These are phyloP conservation scores for Bombyx mandarina DNA, from an alignment of 1,140 invertebrate species.

Conservation along the genomic window DNA sequence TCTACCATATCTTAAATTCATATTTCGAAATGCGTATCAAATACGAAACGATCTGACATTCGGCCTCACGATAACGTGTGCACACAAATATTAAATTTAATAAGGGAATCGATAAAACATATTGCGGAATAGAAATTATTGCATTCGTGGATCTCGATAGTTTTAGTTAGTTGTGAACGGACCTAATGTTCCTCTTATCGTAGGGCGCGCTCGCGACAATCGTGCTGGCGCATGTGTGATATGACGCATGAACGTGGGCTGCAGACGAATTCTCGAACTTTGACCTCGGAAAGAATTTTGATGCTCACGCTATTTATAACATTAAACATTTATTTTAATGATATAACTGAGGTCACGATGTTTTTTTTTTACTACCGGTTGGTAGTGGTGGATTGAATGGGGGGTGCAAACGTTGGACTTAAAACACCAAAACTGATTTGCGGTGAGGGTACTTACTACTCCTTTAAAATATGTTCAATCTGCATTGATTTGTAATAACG, in stretches of 20 bases:
- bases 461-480: no score
- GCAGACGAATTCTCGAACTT: slow-evolving; percentile 4
- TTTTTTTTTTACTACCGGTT: not conserved
- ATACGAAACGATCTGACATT: no score
- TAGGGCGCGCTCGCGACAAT: slow-evolving; percentile 40
- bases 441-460: no score
- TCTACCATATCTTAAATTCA: no score
- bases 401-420: no score
- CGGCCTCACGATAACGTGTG: no score
- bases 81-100: slow-evolving; percentile 47
- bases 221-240: slow-evolving; percentile 49
- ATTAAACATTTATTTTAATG: no score
- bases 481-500: no score
- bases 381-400: no score
- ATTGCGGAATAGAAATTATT: slow-evolving; percentile 59
- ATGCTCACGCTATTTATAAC: not conserved
- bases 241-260: slow-evolving; percentile 17
- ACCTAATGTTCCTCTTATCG: slow-evolving; percentile 58
- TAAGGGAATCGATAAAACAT: slow-evolving; percentile 65
- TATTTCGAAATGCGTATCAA: no score
- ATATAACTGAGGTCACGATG: not conserved
- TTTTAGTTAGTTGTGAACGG: slow-evolving; percentile 40
- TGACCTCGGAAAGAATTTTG: slow-evolving; percentile 1
- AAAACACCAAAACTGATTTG: no score
- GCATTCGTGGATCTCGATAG: slow-evolving; percentile 65